These are phyloP conservation scores for Stictonetta naevosa DNA, from an alignment of 2,113 vertebrate species.

Conservation along the genomic window DNA sequence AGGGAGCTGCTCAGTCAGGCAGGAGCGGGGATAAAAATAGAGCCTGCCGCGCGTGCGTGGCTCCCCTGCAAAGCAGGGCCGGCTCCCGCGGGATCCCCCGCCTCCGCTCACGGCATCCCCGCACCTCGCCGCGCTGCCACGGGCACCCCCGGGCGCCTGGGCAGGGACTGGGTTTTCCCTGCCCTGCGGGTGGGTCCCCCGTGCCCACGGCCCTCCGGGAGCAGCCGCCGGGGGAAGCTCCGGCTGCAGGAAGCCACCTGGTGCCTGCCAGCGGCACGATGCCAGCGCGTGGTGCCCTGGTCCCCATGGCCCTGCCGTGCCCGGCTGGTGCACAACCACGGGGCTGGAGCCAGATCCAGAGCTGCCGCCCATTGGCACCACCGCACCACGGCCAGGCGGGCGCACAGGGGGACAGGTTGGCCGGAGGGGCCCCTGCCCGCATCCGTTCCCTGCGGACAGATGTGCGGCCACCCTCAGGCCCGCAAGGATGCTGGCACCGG, in stretches of 20 bases:
- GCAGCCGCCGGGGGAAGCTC: not conserved
- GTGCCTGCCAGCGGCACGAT: not conserved
- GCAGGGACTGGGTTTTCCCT: not conserved
- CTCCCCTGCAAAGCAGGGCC: constrained; percentile 23
- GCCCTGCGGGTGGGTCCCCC: rapidly evolving
- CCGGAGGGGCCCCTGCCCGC: not conserved
- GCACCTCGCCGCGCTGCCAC: not conserved
- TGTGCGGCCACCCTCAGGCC: no score
- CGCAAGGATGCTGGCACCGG: rapidly evolving
- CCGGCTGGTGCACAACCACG: rapidly evolving
- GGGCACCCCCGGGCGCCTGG: not conserved
- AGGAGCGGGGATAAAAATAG: constrained; percentile 68
- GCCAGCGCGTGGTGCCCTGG: not conserved
- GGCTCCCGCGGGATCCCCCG: constrained; percentile 44
- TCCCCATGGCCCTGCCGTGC: rapidly evolving
- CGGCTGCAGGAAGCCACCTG: not conserved
- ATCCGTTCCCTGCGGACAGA: no score
- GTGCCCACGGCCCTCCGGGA: not conserved
- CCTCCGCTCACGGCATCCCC: not conserved
- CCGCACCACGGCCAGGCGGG: rapidly evolving
- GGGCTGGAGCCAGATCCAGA: rapidly evolving
- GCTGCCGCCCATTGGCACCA: not conserved
- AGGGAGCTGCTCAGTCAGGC: constrained; percentile 61
- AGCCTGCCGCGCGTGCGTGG: constrained; percentile 10
- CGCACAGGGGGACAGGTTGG: rapidly evolving